Conservation (phyloP, 2,888 invertebrate genomes). For the Euplexia lucipara region DNA sequence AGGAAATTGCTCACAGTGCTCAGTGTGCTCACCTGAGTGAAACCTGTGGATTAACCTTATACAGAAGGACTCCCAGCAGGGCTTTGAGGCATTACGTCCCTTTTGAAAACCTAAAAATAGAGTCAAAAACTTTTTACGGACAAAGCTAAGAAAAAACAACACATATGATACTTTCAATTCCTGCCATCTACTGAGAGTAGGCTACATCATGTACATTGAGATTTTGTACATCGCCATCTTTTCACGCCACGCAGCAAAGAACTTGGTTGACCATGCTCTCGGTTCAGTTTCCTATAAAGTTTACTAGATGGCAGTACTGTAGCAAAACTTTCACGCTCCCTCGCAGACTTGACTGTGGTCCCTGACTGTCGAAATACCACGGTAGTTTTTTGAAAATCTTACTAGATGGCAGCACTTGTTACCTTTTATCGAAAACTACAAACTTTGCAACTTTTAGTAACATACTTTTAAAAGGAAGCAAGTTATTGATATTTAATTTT, state of each 20-base stretch:
- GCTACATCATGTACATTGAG: neutral
- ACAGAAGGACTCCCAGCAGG: too few relatives aligned
- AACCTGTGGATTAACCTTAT: too few relatives aligned
- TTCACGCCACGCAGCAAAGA: neutral
- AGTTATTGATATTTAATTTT: too few relatives aligned
- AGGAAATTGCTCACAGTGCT: too few relatives aligned
- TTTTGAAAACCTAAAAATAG: too few relatives aligned
- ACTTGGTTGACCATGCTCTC: neutral
- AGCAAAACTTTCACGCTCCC: neutral
- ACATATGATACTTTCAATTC: neutral
- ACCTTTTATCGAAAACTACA: neutral
- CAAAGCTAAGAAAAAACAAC: too few relatives aligned
- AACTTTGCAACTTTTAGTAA: too few relatives aligned
- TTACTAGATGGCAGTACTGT: conserved; percentile 37
- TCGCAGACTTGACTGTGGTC: neutral
- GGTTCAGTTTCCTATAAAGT: neutral
- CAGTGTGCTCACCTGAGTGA: too few relatives aligned
- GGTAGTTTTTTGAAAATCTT: neutral
- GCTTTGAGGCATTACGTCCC: too few relatives aligned
- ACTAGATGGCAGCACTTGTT: conserved; percentile 33
- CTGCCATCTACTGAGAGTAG: conserved; percentile 8
- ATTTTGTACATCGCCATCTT: neutral
- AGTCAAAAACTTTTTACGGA: too few relatives aligned
- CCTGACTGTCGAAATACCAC: too few relatives aligned
- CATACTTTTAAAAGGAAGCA: too few relatives aligned